Conservation (phyloP, 2,113 vertebrate species). For the Puma concolor region DNA sequence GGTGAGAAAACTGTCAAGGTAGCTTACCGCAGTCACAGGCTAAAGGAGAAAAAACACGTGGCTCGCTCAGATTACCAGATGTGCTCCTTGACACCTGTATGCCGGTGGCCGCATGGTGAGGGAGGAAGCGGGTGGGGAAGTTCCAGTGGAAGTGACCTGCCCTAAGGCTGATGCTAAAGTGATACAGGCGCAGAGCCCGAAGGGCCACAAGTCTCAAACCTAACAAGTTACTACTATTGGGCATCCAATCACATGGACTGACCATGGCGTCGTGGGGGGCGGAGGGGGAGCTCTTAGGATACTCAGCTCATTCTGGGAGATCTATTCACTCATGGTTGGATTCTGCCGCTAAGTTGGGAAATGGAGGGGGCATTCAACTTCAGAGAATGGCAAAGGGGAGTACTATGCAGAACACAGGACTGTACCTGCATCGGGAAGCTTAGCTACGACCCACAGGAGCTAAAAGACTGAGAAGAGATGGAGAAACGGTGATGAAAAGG, state of each 20-base stretch:
- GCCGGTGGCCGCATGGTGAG: not conserved
- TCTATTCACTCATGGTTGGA: not conserved
- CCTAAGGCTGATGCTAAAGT: not conserved
- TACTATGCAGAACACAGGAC: not conserved
- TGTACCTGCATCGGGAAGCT: not conserved
- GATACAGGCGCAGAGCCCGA: not conserved
- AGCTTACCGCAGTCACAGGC: not conserved
- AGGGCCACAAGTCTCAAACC: not conserved
- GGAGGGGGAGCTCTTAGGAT: not conserved
- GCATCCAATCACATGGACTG: not conserved
- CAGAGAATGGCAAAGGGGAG: not conserved
- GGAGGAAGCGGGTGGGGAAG: not conserved
- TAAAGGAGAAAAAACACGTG: not conserved
- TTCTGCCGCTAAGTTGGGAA: not conserved
- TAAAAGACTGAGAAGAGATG: not conserved
- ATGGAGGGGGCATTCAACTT: not conserved
- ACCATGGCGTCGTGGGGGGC: not conserved
- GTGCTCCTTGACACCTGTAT: not conserved
- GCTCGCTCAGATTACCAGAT: not conserved
- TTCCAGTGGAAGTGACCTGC: not conserved
- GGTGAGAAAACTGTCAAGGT: not conserved
- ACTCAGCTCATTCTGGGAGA: not conserved
- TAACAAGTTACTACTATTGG: not conserved
- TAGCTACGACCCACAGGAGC: not conserved
- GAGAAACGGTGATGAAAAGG: not conserved